Evolutionary conservation across 2,113 vertebrate species (phyloP), one percentile per base, ranked within the genome.

Genomic region (Gopherus evgoodei): DNA sequence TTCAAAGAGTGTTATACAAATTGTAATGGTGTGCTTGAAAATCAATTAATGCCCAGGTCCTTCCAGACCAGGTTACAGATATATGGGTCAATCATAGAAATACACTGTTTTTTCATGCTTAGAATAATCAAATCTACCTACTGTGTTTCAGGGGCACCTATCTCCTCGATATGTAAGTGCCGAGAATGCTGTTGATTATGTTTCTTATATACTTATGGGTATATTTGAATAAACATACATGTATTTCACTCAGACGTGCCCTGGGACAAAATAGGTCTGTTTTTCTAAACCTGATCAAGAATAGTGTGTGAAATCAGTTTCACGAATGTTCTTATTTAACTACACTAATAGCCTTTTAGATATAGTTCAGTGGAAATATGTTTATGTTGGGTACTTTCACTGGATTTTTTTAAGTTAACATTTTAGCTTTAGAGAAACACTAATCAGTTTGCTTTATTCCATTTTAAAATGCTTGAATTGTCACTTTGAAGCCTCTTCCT

Each of bases 1-100:
- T 97, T 97, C 91, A 95, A 98, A 98, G 97, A 97, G 97, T 98
- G 93, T 98, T 97, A 95, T 95, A 97, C 97, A 98, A 97, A 98
- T 97, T 95, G 87, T 93, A 95, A 97, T 96, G 98, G 98, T 97
- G 98, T 98, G 98, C 98, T 98, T 97, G 57, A 88, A 97, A 87
- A 81, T 2, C 44, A 96, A 95, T 81, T 94, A 42, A 93, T 69
- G 97, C 95, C 65, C 17, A 97, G 97, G 94, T 97, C 96, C 95
- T 97, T 96, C 95, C 94, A 95, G 96, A 95, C 95, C 96, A 94
- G 95, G 96, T 98, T 97, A 97, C 95, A 92, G 98, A 95, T 91
- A 97, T 93, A 95, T 97, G 96, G 94, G 27, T 57, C 62, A 35
- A 17, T 97, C 95, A 90, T 95, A 90, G 93, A 93, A 92, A 29